Base-by-base conservation (phyloP, 2,113 vertebrate species). In the Peromyscus maniculatus region DNA sequence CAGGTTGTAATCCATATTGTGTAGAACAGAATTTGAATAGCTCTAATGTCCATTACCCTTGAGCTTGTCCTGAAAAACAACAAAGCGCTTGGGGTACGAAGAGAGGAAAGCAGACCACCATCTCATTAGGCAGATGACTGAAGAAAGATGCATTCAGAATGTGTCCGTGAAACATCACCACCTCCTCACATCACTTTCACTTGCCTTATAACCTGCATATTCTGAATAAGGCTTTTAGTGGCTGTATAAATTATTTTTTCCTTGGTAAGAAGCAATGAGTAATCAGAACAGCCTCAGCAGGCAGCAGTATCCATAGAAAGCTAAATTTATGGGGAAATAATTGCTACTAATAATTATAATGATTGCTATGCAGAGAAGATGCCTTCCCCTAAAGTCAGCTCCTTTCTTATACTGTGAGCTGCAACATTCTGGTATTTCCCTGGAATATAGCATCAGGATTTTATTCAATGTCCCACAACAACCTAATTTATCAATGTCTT, bases 281-380 rank as follows among this genome's bases (percentile, higher is more conserved):
- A 91, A 69, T 24, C 26, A 87, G 28, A 92, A 67, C 0, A 74
- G 13, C 77, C 75, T 95, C 64, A 86, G 83, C 26, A 83, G 46
- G 88, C 80, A 87, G 52, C 87, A 84, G 11, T n/a, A 33, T 69
- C 69, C 59, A 96, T 66, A 91, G 46, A 92, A 94, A 92, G 55
- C 24, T 82, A 95, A 74, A 91, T 39, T 95, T 95, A 93, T 91
- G n/a, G 33, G 17, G 69, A 93, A 96, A 90, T 86, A 96, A 97
- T 91, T 87, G 59, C 57, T 91, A 78, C 49, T 91, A 83, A 83
- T 94, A 93, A 91, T 59, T 94, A 80, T 46, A 95, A 46, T 77
- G 72, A 64, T 74, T 75, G 24, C 36, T 49, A 16, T 62, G 19
- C n/a, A 46, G 72, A 79, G 83, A 78, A 87, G 28, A 89, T 33